A percentile compares a stretch with the other conserved stretches of the same genome.
Evolutionary conservation across 2,888 invertebrate species (phyloP).

Genomic region (Trypoxylon attenuatum): DNA sequence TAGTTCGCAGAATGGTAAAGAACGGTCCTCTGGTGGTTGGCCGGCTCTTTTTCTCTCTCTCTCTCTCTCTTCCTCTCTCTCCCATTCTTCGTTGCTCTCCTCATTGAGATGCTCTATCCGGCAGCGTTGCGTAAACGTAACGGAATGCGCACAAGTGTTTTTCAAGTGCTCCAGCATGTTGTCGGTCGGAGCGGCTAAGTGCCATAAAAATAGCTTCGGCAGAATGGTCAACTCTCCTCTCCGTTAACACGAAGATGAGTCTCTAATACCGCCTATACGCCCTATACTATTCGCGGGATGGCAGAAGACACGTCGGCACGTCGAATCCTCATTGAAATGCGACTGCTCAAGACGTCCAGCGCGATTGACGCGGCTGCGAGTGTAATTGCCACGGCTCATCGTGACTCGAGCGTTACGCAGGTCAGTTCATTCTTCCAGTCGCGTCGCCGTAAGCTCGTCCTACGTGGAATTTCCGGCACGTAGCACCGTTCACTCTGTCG

Average conservation of each 20-base stretch:
- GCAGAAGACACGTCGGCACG: slow-evolving; percentile 58
- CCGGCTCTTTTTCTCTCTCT: not conserved
- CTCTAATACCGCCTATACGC: slow-evolving; percentile 25
- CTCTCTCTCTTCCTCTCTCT: not conserved
- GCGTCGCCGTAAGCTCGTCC: too few relatives aligned
- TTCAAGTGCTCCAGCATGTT: slow-evolving; percentile 74
- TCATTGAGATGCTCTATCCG: slow-evolving; percentile 25
- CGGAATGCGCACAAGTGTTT: slow-evolving; percentile 74
- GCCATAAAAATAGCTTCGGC: slow-evolving; percentile 69
- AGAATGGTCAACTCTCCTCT: slow-evolving; percentile 55
- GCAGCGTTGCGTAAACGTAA: slow-evolving; percentile 68
- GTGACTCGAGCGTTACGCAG: too few relatives aligned
- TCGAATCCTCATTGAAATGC: slow-evolving; percentile 53
- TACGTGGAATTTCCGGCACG: too few relatives aligned
- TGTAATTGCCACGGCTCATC: not conserved
- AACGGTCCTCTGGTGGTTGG: slow-evolving; percentile 5
- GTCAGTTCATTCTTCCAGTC: too few relatives aligned
- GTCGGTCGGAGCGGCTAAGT: slow-evolving; percentile 68
- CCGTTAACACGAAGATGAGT: slow-evolving; percentile 32
- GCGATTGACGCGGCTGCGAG: not conserved
- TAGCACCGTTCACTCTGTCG: too few relatives aligned
- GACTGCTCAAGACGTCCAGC: slow-evolving; percentile 8
- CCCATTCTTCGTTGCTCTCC: slow-evolving; percentile 6
- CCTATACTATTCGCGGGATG: slow-evolving; percentile 48
- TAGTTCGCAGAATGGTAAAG: slow-evolving; percentile 20